phyloP scores from a whole-genome alignment of 1,140 invertebrate species.

The Brachionus rubens region DNA sequence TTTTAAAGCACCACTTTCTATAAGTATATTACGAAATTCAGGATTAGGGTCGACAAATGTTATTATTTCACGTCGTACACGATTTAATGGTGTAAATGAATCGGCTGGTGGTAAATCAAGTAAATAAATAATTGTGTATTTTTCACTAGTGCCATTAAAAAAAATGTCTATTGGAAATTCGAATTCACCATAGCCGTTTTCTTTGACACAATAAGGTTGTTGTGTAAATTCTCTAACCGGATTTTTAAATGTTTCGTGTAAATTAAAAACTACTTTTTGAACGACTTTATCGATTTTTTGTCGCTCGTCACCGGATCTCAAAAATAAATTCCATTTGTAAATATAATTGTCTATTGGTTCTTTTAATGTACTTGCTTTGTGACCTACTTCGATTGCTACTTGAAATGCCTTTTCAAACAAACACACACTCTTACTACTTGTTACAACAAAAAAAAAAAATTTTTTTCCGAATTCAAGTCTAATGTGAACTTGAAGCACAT shows the following conservation, averaged over 20 bases:
- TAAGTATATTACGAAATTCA: slow-evolving; percentile 11
- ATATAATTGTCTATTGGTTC: slow-evolving; percentile 34
- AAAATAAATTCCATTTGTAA: slow-evolving; percentile 43
- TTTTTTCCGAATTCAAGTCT: no score
- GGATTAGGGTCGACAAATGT: slow-evolving; percentile 38
- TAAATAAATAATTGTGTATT: slow-evolving; percentile 36
- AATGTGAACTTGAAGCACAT: no score
- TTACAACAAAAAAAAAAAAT: no score
- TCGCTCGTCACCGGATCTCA: slow-evolving; percentile 27
- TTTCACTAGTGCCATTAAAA: slow-evolving; percentile 24
- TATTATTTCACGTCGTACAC: slow-evolving; percentile 21
- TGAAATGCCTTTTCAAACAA: slow-evolving; percentile 27
- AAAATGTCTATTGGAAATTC: slow-evolving; percentile 41
- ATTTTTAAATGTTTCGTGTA: slow-evolving; percentile 32
- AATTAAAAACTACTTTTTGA: slow-evolving; percentile 37
- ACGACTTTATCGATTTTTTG: slow-evolving; percentile 41
- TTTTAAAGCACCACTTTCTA: slow-evolving; percentile 30
- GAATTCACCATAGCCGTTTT: slow-evolving; percentile 45
- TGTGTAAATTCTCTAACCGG: slow-evolving; percentile 5
- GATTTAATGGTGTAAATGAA: neutral
- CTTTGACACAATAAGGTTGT: slow-evolving; percentile 36
- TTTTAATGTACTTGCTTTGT: slow-evolving; percentile 33
- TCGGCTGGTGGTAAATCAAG: slow-evolving; percentile 16
- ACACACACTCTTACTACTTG: no score
- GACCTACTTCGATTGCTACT: slow-evolving; percentile 36